Base-by-base conservation (phyloP, 2,113 vertebrate genomes). In the Typhlomys cinereus region DNA sequence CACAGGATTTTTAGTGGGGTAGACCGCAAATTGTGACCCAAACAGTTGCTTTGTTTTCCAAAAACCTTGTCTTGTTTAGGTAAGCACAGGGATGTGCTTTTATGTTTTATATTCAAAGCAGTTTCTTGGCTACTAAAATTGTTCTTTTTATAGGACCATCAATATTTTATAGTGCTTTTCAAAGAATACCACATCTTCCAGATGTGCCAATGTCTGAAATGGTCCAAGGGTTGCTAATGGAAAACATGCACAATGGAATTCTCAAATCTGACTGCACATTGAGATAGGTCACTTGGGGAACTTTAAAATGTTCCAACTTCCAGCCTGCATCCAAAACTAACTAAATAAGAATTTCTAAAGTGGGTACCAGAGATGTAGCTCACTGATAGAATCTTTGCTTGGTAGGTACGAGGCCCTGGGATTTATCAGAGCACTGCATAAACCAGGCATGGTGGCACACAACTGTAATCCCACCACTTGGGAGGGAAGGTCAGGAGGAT, bases 81-180 rank as follows among this genome's bases (percentile, higher is more conserved):
- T 41, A 34, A 85, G 15, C 57, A 73, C 31, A 87, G 21, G 25
- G 29, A 62, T 90, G 44, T 48, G 34, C 44, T 76, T 85, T 81
- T 48, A 81, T 81, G 89, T 78, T 85, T 93, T 88, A 74, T 79
- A 85, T 20, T 82, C 44, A 67, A 94, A 81, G 36, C 82, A 59
- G 2, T 69, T 78, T 81, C 62, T 88, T 70, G 61, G 50, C 23
- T 54, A 39, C 27, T 75, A 73, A 92, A 82, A 70, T 82, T 70
- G 39, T 76, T 92, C 39, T 67, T 94, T 92, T 91, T 87, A 79
- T 50, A 74, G 46, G 46, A 94, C 64, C 23, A 88, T 89, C 52
- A 69, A 85, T 90, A 90, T 82, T 93, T 81, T 92, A 87, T 54
- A 81, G n/a, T 54, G 18, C 41, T 90, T 21, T 92, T 94, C 61